A percentile compares a stretch with the other conserved stretches of the same genome.
phyloP scores from a whole-genome alignment of 1,140 invertebrate species.

The Amyelois transitella region DNA sequence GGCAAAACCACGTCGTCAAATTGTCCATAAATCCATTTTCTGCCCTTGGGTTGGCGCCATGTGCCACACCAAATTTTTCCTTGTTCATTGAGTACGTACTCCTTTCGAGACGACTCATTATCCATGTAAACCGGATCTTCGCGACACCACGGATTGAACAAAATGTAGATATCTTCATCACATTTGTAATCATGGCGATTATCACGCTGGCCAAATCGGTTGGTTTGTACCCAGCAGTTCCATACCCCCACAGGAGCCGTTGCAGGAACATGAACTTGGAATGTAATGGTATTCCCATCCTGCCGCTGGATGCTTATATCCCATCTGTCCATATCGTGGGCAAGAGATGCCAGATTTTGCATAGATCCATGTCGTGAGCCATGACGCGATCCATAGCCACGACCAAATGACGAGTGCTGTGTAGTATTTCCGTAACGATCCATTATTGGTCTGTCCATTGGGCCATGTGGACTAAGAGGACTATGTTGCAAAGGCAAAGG shows the following conservation, averaged over 20 bases:
- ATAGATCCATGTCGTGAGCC: conserved; percentile 62
- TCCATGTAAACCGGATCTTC: conserved; percentile 82
- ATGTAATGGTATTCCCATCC: conserved; percentile 76
- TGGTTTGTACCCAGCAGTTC: conserved; percentile 79
- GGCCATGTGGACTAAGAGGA: conserved; percentile 64
- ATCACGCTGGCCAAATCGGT: conserved; percentile 70
- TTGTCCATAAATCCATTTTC: conserved; percentile 85
- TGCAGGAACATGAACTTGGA: conserved; percentile 78
- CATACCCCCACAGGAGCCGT: conserved; percentile 81
- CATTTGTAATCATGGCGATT: conserved; percentile 75
- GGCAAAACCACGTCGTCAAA: conserved; percentile 81
- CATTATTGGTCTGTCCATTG: conserved; percentile 55
- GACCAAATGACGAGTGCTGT: conserved; percentile 51
- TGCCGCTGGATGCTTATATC: conserved; percentile 76
- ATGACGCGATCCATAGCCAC: conserved; percentile 53
- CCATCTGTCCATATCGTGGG: conserved; percentile 77
- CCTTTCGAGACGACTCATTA: conserved; percentile 77
- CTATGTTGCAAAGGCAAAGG: conserved; percentile 60
- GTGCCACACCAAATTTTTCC: conserved; percentile 87
- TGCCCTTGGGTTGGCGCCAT: conserved; percentile 77
- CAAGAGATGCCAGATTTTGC: conserved; percentile 68
- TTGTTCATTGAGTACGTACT: conserved; percentile 84
- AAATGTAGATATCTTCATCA: conserved; percentile 79
- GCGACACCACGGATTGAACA: conserved; percentile 89
- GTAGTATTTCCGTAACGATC: conserved; percentile 54